Evolutionary conservation across 2,888 invertebrate genomes (phyloP).

Genomic region (Gari tellinella): DNA sequence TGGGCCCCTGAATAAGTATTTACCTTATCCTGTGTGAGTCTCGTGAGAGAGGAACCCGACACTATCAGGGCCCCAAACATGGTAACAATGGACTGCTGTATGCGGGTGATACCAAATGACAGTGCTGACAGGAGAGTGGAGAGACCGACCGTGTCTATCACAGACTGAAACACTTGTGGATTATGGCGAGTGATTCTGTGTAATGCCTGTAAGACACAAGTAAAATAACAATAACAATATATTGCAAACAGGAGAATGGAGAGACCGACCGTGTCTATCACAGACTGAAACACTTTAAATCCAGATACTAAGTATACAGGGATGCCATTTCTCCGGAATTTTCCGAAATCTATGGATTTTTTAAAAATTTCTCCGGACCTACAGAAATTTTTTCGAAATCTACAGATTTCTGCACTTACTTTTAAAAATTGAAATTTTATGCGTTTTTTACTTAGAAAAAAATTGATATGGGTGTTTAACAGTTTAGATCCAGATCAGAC

Average conservation of each 20-base stretch:
- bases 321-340: too few relatives aligned
- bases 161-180: constrained; percentile 80
- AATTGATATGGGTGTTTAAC: too few relatives aligned
- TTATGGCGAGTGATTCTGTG: constrained; percentile 81
- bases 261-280: constrained; percentile 83
- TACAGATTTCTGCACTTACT: too few relatives aligned
- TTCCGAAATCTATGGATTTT: too few relatives aligned
- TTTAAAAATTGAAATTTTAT: too few relatives aligned
- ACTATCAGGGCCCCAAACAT: constrained; percentile 82
- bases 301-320: too few relatives aligned
- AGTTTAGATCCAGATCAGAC: too few relatives aligned
- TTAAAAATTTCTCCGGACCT: too few relatives aligned
- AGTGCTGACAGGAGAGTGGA: constrained; percentile 79
- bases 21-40: constrained; percentile 82
- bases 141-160: constrained; percentile 83
- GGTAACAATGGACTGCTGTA: constrained; percentile 83
- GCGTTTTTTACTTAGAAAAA: too few relatives aligned
- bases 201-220: constrained; percentile 77
- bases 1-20: not conserved
- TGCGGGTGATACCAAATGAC: constrained; percentile 78
- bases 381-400: too few relatives aligned
- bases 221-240: constrained; percentile 26
- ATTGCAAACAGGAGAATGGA: constrained; percentile 79
- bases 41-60: constrained; percentile 72
- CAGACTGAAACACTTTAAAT: constrained; percentile 82